phyloP scores from a whole-genome alignment of 2,113 vertebrate species.

The Neolamprologus sp. region DNA sequence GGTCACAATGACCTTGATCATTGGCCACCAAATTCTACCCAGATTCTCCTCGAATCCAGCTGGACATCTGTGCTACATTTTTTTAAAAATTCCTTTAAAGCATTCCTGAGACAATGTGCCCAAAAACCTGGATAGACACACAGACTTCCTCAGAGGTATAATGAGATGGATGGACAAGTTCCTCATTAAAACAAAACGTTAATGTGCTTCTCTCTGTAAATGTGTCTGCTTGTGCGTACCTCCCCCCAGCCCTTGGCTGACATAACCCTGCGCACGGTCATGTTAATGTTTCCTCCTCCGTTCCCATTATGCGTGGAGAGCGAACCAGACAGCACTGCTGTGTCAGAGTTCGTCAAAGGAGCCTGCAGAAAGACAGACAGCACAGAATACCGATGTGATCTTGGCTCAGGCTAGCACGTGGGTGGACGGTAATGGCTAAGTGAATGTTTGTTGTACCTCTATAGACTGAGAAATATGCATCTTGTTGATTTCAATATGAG shows the following conservation, averaged over 20 bases:
- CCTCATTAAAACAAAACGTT: not conserved
- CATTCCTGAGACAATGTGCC: not conserved
- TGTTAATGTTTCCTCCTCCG: slow-evolving; percentile 88
- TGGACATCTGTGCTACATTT: not conserved
- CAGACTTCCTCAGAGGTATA: not conserved
- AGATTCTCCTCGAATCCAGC: not conserved
- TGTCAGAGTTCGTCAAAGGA: slow-evolving; percentile 87
- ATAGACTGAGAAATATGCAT: slow-evolving; percentile 99
- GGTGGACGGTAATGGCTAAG: slow-evolving; percentile 77
- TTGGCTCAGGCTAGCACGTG: not conserved
- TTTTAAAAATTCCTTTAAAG: not conserved
- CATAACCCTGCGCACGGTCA: slow-evolving; percentile 83
- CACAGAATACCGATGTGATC: slow-evolving; percentile 56
- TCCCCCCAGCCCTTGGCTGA: slow-evolving; percentile 97
- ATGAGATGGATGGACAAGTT: not conserved
- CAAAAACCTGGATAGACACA: not conserved
- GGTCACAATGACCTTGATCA: not conserved
- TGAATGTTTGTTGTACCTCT: slow-evolving; percentile 72
- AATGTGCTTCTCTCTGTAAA: not conserved
- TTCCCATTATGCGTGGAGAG: slow-evolving; percentile 94
- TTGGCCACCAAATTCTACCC: not conserved
- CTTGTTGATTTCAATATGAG: slow-evolving; percentile 94
- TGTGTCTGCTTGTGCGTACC: slow-evolving; percentile 58
- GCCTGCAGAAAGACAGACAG: slow-evolving; percentile 70
- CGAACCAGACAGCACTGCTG: slow-evolving; percentile 91